Evolutionary conservation across 2,888 invertebrate genomes (phyloP), one percentile per base, ranked within the genome.

Genomic region (Aphodius sticticus): DNA sequence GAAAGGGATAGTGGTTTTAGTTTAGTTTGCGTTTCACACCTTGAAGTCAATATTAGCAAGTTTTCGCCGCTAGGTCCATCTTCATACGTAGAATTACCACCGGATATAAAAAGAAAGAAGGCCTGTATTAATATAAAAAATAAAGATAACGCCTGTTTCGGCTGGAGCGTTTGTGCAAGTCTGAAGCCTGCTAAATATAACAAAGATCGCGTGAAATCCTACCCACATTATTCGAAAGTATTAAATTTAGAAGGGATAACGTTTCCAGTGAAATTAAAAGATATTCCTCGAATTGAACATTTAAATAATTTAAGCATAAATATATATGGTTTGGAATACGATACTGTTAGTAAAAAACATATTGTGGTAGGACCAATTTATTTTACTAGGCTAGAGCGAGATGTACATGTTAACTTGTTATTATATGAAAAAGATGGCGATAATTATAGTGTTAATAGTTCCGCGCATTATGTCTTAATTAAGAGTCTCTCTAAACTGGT

Each of bases 231-330:
- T 1, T 6, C 16, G 4, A 72, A 0, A 0, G 72, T 72, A 14
- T 16, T 72, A 72, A 72, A 72, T 72, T 72, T 72, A 72, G 72
- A 72, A 16, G 36, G 14, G 2, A 72, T 72, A 5, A 72, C 14
- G 6, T 72, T 72, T 12, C 72, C 72, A 14, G 72, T 72, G 5
- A 70, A 70, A 70, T 16, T 70, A 53, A 53, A 53, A 53, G 53
- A 53, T 53, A 53, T 70, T 16, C 6, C 16, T 1, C n/a, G 16
- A 72, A 72, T 72, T 72, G 72, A 72, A 16, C 2, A 72, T 14
- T 16, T 6, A 3, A 72, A 72, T 72, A 4, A 72, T 15, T 72
- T 72, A 0, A 72, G 72, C 72, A 16, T 72, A 1, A 72, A 72
- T 16, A 36, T 72, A 16, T 72, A 72, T 9, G 72, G 72, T 9